These are phyloP conservation scores for Zootermopsis nevadensis DNA, from an alignment of 2,888 invertebrate genomes.

Conservation along the genomic window DNA sequence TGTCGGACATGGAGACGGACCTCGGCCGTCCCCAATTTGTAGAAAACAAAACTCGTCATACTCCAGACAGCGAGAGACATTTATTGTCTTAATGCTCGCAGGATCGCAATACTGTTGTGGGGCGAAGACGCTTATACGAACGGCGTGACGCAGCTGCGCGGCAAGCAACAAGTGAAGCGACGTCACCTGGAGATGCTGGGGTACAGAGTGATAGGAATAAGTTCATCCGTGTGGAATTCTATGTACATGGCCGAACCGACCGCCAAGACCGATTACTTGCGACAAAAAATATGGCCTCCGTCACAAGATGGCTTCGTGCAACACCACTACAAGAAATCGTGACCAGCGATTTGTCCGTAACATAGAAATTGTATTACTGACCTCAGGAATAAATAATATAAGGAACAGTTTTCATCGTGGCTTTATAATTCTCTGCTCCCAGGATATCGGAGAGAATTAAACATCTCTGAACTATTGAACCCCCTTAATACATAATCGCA, in stretches of 20 bases:
- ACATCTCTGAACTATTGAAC: no score
- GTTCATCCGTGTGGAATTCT: slow-evolving; percentile 68
- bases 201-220: slow-evolving; percentile 69
- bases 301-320: background rate
- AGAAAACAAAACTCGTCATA: no score
- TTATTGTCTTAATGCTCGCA: slow-evolving; percentile 56
- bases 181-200: slow-evolving; percentile 74
- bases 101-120: slow-evolving; percentile 66
- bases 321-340: background rate
- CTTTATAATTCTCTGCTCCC: no score
- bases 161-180: slow-evolving; percentile 66
- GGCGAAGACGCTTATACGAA: slow-evolving; percentile 65
- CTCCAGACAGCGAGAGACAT: no score
- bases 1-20: no score
- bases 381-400: background rate
- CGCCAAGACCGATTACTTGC: slow-evolving; percentile 64
- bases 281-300: slow-evolving; percentile 10
- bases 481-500: no score
- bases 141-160: slow-evolving; percentile 64
- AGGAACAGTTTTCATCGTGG: no score
- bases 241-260: slow-evolving; percentile 66
- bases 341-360: background rate
- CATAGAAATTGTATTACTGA: background rate
- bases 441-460: no score
- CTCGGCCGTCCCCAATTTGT: no score